These are phyloP conservation scores for Heliocidaris erythrogramma DNA, from an alignment of 35 echinoderm and acorn worm genomes.

Conservation along the genomic window DNA sequence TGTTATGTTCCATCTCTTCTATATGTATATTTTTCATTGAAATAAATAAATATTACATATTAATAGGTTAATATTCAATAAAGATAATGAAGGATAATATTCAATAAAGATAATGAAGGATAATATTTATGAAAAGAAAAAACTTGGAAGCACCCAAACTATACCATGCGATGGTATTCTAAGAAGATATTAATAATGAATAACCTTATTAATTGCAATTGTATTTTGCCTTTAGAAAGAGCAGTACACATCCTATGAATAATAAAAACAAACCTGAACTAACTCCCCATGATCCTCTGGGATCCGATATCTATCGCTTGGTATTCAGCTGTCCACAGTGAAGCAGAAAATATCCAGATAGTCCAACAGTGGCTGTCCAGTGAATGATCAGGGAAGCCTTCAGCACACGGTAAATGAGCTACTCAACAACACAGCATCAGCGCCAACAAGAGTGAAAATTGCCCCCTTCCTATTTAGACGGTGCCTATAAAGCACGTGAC, in stretches of 20 bases:
- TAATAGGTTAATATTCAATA: too few species aligned
- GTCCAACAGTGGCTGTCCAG: neutral
- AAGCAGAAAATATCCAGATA: neutral
- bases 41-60: too few species aligned
- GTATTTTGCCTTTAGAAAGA: neutral
- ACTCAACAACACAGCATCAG: slow-evolving; percentile 15
- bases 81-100: too few species aligned
- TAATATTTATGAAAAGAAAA: neutral
- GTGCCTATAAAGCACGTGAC: neutral
- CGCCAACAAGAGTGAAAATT: neutral
- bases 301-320: neutral
- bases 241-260: neutral
- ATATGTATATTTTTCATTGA: too few species aligned
- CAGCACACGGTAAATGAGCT: neutral
- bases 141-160: neutral
- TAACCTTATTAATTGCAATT: neutral
- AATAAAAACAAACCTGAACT: neutral
- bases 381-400: neutral
- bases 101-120: too few species aligned
- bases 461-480: neutral
- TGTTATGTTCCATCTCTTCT: too few species aligned
- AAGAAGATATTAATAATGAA: neutral
- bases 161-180: neutral
- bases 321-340: neutral
- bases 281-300: neutral